These are phyloP conservation scores for Apodemia hepburni DNA, from an alignment of 2,888 invertebrate genomes.

Conservation along the genomic window DNA sequence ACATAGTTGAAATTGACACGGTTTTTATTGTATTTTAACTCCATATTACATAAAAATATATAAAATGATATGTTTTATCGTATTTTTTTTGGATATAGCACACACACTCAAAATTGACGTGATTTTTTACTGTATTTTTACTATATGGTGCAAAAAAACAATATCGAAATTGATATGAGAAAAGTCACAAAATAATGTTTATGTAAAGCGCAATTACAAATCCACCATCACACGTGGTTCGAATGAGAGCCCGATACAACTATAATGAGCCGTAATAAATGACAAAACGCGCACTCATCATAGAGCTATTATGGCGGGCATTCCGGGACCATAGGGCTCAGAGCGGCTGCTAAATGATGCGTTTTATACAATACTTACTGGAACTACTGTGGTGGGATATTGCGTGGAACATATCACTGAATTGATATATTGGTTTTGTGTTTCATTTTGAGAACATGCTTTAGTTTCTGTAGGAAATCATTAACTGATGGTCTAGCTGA, in stretches of 20 bases:
- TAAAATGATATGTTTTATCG: too few relatives aligned
- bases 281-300: slow-evolving; percentile 15
- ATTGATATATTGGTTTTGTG: too few relatives aligned
- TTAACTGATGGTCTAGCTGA: too few relatives aligned
- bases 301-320: slow-evolving; percentile 9
- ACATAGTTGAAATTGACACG: background rate
- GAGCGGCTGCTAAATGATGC: slow-evolving; percentile 4
- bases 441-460: too few relatives aligned
- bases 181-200: background rate
- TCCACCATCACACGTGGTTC: background rate
- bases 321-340: background rate
- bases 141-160: too few relatives aligned
- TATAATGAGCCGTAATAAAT: slow-evolving; percentile 4
- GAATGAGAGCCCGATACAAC: background rate
- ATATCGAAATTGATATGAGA: too few relatives aligned
- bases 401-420: background rate
- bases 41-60: too few relatives aligned
- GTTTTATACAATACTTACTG: background rate
- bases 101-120: too few relatives aligned
- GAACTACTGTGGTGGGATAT: background rate
- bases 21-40: too few relatives aligned
- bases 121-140: too few relatives aligned
- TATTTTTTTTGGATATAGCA: too few relatives aligned
- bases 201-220: background rate
- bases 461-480: too few relatives aligned